Base-by-base conservation (phyloP, 2,888 invertebrate genomes). In the Drosophila greeni region DNA sequence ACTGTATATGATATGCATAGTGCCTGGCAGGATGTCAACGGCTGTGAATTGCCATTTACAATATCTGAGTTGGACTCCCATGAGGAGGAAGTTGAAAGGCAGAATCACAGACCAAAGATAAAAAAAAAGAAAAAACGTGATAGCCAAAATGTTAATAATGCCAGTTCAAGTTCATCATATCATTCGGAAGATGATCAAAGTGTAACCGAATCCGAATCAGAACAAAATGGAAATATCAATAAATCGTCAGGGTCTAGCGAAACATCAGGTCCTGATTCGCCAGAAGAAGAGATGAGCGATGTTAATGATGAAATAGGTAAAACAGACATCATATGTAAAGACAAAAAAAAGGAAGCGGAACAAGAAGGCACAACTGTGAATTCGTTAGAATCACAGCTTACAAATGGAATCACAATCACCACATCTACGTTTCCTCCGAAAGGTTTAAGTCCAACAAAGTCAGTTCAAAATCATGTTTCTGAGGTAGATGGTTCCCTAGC, bases 221-320 rank as follows among this genome's bases (percentile, higher is more conserved):
- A 70, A 29, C 49, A 47, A 14, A 24, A n/a, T 1, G 31, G 20
- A 20, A 31, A 18, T 33, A 45, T 29, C 2, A 12, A 91, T 3
- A 92, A 91, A 36, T 92, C 91, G 52, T 92, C 91, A 54, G 95
- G 95, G 11, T 95, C 95, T 0, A 95, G 96, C 2, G 95, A 94
- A 82, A 96, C 96, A 14, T 95, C 95, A 9, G 96, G 96, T 0
- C 96, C 96, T 0, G 96, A 96, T 79, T 95, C 95, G 86, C 95
- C 95, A 12, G 89, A 88, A 3, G 93, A 93, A 4, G 93, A 93
- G 7, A 90, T 92, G 70, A 94, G 94, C 80, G 93, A 93, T 58
- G 55, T 37, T 51, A 93, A 93, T 58, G 57, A 52, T 52, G 52
- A 56, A 6, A 52, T 52, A 6, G 37, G 36, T 20, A 39, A 18